Evolutionary conservation across 2,888 invertebrate species (phyloP), one percentile per base, ranked within the genome.

Genomic region (Noctua fimbriata): DNA sequence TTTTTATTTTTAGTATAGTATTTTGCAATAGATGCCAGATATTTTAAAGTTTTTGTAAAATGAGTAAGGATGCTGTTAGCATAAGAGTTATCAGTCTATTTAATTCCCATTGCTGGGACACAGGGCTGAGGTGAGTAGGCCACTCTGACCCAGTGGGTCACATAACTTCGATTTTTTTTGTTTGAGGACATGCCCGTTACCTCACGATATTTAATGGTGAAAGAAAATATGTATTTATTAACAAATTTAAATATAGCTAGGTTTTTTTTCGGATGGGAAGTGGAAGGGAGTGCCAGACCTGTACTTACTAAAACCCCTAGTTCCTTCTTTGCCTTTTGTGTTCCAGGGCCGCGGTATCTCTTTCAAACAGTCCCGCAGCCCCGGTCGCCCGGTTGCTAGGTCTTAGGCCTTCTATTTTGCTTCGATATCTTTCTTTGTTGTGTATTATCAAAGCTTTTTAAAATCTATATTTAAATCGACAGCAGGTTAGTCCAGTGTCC

Each of bases 361-460:
- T n/a, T n/a, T n/a, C n/a, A n/a, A n/a, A n/a, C n/a, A n/a, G n/a
- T n/a, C n/a, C n/a, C n/a, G n/a, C n/a, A n/a, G n/a, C n/a, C n/a
- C n/a, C n/a, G n/a, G n/a, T n/a, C n/a, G n/a, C n/a, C n/a, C n/a
- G n/a, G n/a, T n/a, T n/a, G n/a, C n/a, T n/a, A n/a, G n/a, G n/a
- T n/a, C n/a, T n/a, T n/a, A n/a, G n/a, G n/a, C n/a, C n/a, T 32
- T 41, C 41, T 41, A 58, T 55, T n/a, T 32, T 24, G n/a, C 32
- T 76, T 60, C 41, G 14, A 44, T 60, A n/a, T n/a, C 24, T 63
- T 49, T 24, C 4, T 49, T 18, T 77, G 9, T 60, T 77, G n/a
- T 36, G 24, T 36, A 14, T 14, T n/a, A 14, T 18, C n/a, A 10
- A 65, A 79, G 16, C n/a, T 12, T 24, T n/a, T 14, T 21, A 49